A percentile compares a stretch with the other conserved stretches of the same genome.
Evolutionary conservation across 2,888 invertebrate genomes (phyloP).

Genomic region (Malachius bipustulatus): DNA sequence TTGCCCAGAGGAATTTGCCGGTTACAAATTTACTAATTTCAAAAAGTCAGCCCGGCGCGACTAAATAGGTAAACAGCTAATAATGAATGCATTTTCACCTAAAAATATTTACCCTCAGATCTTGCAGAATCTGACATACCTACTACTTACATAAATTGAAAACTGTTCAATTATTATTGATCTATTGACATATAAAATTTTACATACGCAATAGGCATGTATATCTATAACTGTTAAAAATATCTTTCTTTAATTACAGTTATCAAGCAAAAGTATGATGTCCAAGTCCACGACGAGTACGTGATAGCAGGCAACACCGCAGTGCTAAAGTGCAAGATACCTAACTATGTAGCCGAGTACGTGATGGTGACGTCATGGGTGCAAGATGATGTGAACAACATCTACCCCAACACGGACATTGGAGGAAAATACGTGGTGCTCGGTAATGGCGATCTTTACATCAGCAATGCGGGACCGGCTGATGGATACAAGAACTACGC

Average conservation of each 20-base stretch:
- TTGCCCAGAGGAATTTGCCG: no score
- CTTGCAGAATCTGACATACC: no score
- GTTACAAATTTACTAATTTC: no score
- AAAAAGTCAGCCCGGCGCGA: no score
- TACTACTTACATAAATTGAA: no score
- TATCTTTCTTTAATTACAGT: conserved; percentile 48
- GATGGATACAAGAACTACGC: conserved; percentile 72
- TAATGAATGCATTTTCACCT: no score
- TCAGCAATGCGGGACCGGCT: conserved; percentile 63
- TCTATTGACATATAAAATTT: no score
- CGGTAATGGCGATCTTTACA: conserved; percentile 72
- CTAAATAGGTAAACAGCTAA: no score
- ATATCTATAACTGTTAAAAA: no score
- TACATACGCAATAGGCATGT: no score
- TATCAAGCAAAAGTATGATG: conserved; percentile 74
- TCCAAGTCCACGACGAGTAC: conserved; percentile 83
- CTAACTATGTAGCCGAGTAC: conserved; percentile 77
- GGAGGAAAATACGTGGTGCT: conserved; percentile 65
- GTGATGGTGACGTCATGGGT: conserved; percentile 85
- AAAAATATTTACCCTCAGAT: no score
- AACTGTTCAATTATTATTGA: no score
- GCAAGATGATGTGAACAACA: conserved; percentile 67
- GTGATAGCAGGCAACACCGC: conserved; percentile 86
- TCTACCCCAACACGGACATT: conserved; percentile 64
- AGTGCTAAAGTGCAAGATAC: conserved; percentile 79